phyloP scores from a whole-genome alignment of 1,140 invertebrate species.

The Scaptomyza montana region DNA sequence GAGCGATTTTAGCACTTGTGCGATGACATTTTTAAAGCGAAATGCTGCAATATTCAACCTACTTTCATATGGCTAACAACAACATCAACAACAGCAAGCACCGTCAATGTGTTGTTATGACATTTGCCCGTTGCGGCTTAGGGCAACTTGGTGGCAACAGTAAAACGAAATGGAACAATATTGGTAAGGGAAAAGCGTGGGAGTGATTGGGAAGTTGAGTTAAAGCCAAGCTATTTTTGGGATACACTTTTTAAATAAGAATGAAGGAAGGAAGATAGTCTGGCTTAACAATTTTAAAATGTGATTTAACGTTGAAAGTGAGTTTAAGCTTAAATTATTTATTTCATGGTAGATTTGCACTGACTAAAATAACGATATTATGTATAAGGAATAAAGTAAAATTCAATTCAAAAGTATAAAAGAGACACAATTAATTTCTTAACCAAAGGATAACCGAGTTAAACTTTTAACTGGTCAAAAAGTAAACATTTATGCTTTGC shows the following conservation, averaged over 20 bases:
- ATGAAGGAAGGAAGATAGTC: too few species aligned
- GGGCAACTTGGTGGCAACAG: slow-evolving; percentile 42
- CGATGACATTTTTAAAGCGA: slow-evolving; percentile 68
- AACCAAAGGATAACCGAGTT: too few species aligned
- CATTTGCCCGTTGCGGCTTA: slow-evolving; percentile 62
- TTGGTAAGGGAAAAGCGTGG: not conserved
- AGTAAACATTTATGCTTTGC: not conserved
- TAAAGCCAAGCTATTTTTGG: slow-evolving; percentile 11
- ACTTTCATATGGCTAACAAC: slow-evolving; percentile 59
- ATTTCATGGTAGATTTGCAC: too few species aligned
- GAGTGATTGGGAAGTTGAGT: slow-evolving; percentile 3
- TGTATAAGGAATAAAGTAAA: too few species aligned
- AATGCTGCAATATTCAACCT: slow-evolving; percentile 75
- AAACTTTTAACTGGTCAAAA: too few species aligned
- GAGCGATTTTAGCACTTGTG: slow-evolving; percentile 78
- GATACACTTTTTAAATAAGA: slow-evolving; percentile 18
- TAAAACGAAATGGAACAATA: slow-evolving; percentile 4
- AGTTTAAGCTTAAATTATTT: too few species aligned
- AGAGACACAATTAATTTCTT: too few species aligned
- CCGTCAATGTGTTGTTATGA: slow-evolving; percentile 64
- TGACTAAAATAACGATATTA: too few species aligned
- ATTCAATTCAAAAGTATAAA: too few species aligned
- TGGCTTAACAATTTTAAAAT: too few species aligned
- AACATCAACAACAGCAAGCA: slow-evolving; percentile 38
- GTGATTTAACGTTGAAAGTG: too few species aligned